Evolutionary conservation across 2,797 vertebrate species (phyloP).

Genomic region (Halcyon leucocephala): DNA sequence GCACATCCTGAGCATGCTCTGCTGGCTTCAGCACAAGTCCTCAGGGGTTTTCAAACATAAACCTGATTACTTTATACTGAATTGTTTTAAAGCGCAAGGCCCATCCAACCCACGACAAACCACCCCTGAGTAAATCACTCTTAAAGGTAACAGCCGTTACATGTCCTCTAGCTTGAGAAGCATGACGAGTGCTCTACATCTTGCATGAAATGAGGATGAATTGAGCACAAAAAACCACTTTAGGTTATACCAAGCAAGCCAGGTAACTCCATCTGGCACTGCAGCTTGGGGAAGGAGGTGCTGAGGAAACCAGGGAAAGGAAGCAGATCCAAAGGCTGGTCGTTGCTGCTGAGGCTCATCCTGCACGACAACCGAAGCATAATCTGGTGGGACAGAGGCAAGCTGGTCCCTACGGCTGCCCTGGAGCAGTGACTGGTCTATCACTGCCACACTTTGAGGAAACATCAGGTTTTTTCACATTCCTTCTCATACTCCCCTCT

Average conservation of each 20-base stretch:
- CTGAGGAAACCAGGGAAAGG: too few relatives aligned
- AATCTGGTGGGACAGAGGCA: not conserved
- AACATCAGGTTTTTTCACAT: too few relatives aligned
- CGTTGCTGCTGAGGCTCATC: not conserved
- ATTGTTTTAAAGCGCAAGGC: not conserved
- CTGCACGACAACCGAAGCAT: not conserved
- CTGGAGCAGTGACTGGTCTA: accelerated
- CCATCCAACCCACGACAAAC: not conserved
- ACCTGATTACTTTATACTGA: not conserved
- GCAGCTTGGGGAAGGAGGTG: too few relatives aligned
- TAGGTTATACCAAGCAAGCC: too few relatives aligned
- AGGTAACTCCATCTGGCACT: too few relatives aligned
- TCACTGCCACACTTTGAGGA: accelerated
- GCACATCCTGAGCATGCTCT: not conserved
- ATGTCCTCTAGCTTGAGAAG: not conserved
- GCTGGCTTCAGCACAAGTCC: not conserved
- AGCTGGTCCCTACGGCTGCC: too few relatives aligned
- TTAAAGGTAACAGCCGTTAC: not conserved
- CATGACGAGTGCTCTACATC: accelerated
- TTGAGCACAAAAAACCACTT: not conserved
- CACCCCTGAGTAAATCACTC: not conserved
- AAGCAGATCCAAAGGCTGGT: not conserved
- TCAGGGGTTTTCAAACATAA: not conserved
- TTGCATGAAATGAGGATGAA: not conserved
- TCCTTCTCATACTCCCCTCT: too few relatives aligned